Evolutionary conservation across 2,113 vertebrate species (phyloP).

Genomic region (Etia nguti): DNA sequence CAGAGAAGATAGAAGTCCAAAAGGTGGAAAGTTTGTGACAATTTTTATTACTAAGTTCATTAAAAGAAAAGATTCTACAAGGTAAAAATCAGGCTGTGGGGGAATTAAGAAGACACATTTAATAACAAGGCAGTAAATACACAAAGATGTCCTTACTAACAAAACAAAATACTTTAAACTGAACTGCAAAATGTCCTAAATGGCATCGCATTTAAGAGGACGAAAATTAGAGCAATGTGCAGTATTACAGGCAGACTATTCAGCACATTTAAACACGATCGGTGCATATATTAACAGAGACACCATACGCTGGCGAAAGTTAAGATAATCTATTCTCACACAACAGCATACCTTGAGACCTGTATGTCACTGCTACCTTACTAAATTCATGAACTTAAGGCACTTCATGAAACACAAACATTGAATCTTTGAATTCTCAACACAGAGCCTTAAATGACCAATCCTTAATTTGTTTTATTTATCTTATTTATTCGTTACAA

Average conservation of each 20-base stretch:
- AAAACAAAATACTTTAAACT: neutral
- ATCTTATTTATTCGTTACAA: neutral
- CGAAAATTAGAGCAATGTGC: rapidly evolving
- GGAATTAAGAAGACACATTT: neutral
- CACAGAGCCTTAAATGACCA: neutral
- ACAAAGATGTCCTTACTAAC: neutral
- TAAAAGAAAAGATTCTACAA: neutral
- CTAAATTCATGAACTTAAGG: neutral
- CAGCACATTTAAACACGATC: neutral
- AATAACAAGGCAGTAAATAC: neutral
- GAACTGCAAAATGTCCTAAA: neutral
- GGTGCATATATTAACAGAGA: neutral
- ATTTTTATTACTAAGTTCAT: constrained; percentile 30
- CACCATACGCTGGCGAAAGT: neutral
- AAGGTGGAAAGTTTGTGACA: constrained; percentile 19
- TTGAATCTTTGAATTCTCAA: neutral
- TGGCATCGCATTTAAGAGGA: neutral
- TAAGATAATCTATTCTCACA: neutral
- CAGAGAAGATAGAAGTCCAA: neutral
- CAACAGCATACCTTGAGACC: neutral
- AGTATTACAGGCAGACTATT: neutral
- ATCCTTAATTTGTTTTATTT: neutral
- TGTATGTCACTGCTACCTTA: neutral
- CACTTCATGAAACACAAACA: neutral
- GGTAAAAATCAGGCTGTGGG: neutral